Evolutionary conservation across 2,113 vertebrate genomes (phyloP), one percentile per base, ranked within the genome.

Genomic region (Cyprinus carpio): DNA sequence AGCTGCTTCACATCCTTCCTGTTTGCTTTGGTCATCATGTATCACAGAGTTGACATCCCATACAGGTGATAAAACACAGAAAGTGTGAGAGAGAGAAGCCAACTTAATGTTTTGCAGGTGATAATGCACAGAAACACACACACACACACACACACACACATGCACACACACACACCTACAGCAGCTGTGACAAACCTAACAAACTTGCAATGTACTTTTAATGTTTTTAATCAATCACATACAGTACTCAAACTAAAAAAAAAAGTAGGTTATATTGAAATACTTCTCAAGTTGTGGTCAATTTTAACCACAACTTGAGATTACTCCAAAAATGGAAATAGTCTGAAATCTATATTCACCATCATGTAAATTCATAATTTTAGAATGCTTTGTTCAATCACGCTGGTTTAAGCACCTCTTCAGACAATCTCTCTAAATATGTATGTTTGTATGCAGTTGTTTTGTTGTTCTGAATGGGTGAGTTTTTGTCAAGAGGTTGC

Each of bases 1-100:
- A 12, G 56, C 29, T 83, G 67, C 62, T 92, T 89, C 88, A 91
- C 89, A 92, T 92, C 91, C 91, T 94, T 94, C 93, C 92, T 94
- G 93, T 93, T 92, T 92, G 90, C 88, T 88, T 82, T 88, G 88
- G 89, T 88, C 85, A 85, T 89, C 90, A 90, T 92, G 89, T 93
- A 89, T 94, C 92, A 93, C 83, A 58, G 69, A 85, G 54, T 37
- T 76, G 83, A 85, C 60, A 72, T 60, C 67, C 58, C 56, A n/a
- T n/a, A n/a, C n/a, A n/a, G n/a, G n/a, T n/a, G n/a, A n/a, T n/a
- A n/a, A n/a, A n/a, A n/a, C n/a, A n/a, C n/a, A 76, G 49, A 75
- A 18, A 86, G 87, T 87, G 80, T 76, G 62, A 87, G 80, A 78
- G 58, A 85, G 87, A 87, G 81, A 7, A n/a, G n/a, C n/a, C n/a